A percentile compares a stretch with the other conserved stretches of the same genome.
These are phyloP conservation scores for Drosophila quinaria DNA, from an alignment of 2,888 invertebrate genomes.

Conservation along the genomic window DNA sequence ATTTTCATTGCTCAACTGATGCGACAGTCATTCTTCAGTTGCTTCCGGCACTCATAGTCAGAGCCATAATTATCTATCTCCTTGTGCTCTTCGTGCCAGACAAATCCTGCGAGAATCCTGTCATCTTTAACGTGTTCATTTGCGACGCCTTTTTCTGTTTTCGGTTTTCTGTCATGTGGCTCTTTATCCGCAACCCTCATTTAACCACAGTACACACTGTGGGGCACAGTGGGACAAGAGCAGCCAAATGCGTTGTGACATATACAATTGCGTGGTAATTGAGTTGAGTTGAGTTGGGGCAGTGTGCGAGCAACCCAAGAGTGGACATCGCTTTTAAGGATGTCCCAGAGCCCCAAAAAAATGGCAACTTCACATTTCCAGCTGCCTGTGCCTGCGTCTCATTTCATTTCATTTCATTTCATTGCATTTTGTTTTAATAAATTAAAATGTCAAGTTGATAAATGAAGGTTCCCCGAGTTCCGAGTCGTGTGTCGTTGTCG, in stretches of 20 bases:
- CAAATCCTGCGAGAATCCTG: constrained; percentile 54
- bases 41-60: constrained; percentile 1
- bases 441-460: constrained; percentile 85
- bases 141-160: constrained; percentile 55
- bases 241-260: not conserved
- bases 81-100: constrained; percentile 8
- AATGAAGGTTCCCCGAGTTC: constrained; percentile 77
- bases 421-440: constrained; percentile 84
- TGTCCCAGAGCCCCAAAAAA: not conserved
- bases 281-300: not conserved
- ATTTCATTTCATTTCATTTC: constrained; percentile 72
- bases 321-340: constrained; percentile 23
- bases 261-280: not conserved
- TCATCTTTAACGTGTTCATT: constrained; percentile 77
- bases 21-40: constrained; percentile 16
- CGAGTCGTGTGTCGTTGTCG: constrained; percentile 51
- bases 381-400: constrained; percentile 20
- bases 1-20: constrained; percentile 18
- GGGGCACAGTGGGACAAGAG: constrained; percentile 17
- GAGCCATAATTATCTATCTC: constrained; percentile 35
- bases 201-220: not conserved
- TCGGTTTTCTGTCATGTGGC: constrained; percentile 27
- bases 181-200: constrained; percentile 14
- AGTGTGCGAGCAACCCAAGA: constrained; percentile 26
- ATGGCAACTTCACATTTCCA: constrained; percentile 7